Conservation (phyloP, 1,140 invertebrate genomes). For the Leptinotarsa undecemlineata region DNA sequence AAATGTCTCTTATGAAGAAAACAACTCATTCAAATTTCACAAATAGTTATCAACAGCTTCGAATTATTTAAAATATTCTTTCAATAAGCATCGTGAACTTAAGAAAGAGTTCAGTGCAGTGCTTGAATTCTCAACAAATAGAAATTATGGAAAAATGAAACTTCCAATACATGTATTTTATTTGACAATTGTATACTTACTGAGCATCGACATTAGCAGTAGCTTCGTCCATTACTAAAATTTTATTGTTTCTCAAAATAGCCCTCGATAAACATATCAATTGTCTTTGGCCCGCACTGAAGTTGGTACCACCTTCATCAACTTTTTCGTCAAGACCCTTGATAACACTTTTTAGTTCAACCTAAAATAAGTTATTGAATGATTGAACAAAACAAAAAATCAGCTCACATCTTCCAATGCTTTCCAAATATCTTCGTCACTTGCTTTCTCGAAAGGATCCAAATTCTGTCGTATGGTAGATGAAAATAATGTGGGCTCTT, state of each 20-base stretch:
- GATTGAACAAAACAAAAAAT: not conserved
- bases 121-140: too few relatives aligned
- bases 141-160: too few relatives aligned
- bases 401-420: slow-evolving; percentile 59
- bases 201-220: slow-evolving; percentile 60
- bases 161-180: too few relatives aligned
- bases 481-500: slow-evolving; percentile 81
- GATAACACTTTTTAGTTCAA: slow-evolving; percentile 59
- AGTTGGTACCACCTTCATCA: slow-evolving; percentile 74
- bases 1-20: too few relatives aligned
- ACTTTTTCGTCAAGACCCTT: slow-evolving; percentile 67
- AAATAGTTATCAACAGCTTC: too few relatives aligned
- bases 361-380: slow-evolving; percentile 42
- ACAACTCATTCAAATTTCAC: too few relatives aligned
- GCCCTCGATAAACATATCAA: slow-evolving; percentile 82
- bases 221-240: slow-evolving; percentile 67
- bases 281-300: slow-evolving; percentile 84
- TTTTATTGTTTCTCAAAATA: slow-evolving; percentile 67
- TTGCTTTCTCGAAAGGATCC: slow-evolving; percentile 77
- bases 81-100: too few relatives aligned
- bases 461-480: slow-evolving; percentile 78
- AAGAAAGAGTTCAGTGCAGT: too few relatives aligned
- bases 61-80: too few relatives aligned
- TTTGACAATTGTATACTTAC: not conserved
- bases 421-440: slow-evolving; percentile 67